These are phyloP conservation scores for Sesia apiformis DNA, from an alignment of 2,888 invertebrate genomes.

Conservation along the genomic window DNA sequence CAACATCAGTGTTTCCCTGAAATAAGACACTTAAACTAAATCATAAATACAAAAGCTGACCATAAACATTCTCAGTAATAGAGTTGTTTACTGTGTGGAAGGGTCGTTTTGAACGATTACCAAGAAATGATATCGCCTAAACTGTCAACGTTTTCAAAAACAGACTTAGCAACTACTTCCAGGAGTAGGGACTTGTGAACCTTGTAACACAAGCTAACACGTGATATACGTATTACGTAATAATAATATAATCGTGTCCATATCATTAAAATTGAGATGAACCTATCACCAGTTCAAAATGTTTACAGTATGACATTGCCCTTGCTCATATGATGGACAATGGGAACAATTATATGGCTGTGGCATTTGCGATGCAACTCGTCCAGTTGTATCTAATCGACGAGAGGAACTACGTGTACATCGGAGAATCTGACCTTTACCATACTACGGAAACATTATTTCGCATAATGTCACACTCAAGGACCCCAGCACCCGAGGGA, in stretches of 20 bases:
- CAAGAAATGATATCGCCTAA: too few relatives aligned
- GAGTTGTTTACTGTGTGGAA: too few relatives aligned
- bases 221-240: slow-evolving; percentile 42
- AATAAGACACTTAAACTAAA: too few relatives aligned
- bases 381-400: slow-evolving; percentile 90
- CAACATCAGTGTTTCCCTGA: too few relatives aligned
- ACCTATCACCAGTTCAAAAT: slow-evolving; percentile 65
- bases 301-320: slow-evolving; percentile 82
- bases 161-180: too few relatives aligned
- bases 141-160: too few relatives aligned
- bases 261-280: slow-evolving; percentile 94
- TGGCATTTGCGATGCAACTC: slow-evolving; percentile 94
- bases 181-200: too few relatives aligned
- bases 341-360: slow-evolving; percentile 86
- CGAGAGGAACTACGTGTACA: slow-evolving; percentile 83
- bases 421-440: slow-evolving; percentile 88
- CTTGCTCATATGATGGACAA: slow-evolving; percentile 91
- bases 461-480: slow-evolving; percentile 82
- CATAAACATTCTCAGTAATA: too few relatives aligned
- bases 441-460: slow-evolving; percentile 90
- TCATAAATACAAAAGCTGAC: too few relatives aligned
- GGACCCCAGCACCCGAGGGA: slow-evolving; percentile 88
- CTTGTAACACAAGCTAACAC: too few relatives aligned
- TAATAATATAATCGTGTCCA: slow-evolving; percentile 86
- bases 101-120: too few relatives aligned